Evolutionary conservation across 1,140 invertebrate genomes (phyloP), one percentile per base, ranked within the genome.

Genomic region (Bombus sylvicola): DNA sequence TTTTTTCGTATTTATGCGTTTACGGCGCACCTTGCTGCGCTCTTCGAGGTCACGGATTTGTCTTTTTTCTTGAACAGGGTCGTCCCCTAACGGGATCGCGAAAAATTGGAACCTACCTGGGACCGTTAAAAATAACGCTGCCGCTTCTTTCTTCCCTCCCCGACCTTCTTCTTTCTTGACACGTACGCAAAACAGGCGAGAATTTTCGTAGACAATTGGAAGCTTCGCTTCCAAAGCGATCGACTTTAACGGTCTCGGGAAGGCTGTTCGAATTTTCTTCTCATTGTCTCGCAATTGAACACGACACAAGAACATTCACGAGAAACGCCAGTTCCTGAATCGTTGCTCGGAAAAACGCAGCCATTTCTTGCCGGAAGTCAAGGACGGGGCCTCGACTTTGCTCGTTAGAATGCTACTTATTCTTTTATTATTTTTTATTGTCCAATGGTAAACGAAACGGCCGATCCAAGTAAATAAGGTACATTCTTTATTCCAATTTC

Each of bases 81-180:
- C 37, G 41, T 71, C 37, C 28, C 75, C 41, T 92, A 92, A 92
- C 88, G 89, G 89, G 87, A 90, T 89, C 77, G 84, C 81, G 73
- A 91, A 92, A 93, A 92, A 86, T 90, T 86, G 74, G 81, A 86
- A 75, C 81, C 78, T 87, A 90, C 88, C 83, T 91, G 83, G n/a
- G 86, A 84, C 88, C 85, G 86, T 78, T 89, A 90, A 90, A 90
- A 89, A 84, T 86, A 88, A 82, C 78, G 66, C 69, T 64, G 37
- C 41, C 22, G 13, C 6, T 2, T 31, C 9, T 25, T 69, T 34
- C 34, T 12, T n/a, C 12, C 28, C 37, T 13, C n/a, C 18, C 13
- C 57, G 66, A 9, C 66, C 69, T 47, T n/a, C 43, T 31, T 22
- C 15, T 39, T 5, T 25, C n/a, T 37, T 34, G 53, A 39, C 12